Conservation (phyloP, 2,113 vertebrate genomes). For the Channa argus region DNA sequence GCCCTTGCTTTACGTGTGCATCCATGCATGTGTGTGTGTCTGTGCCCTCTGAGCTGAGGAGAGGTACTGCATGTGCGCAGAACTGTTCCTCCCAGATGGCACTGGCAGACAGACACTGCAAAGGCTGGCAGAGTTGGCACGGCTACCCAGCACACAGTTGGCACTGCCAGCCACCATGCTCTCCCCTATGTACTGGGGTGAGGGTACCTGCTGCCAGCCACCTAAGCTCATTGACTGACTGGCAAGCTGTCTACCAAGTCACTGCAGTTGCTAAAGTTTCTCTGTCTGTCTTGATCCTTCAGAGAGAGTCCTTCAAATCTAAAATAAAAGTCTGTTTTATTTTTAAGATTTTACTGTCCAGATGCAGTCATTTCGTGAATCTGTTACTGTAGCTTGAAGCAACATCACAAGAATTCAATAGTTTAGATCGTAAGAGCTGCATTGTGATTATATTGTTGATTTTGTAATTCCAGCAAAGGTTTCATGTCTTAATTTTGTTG, state of each 20-base stretch:
- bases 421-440: no score
- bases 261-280: conserved; percentile 55
- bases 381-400: background rate
- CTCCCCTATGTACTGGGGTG: conserved; percentile 75
- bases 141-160: conserved; percentile 70
- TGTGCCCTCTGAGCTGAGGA: conserved; percentile 75
- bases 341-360: background rate
- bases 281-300: conserved; percentile 26
- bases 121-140: conserved; percentile 77
- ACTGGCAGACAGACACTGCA: conserved; percentile 80
- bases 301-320: conserved; percentile 35
- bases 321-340: background rate
- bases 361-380: background rate
- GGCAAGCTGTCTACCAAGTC: conserved; percentile 52
- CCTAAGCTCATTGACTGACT: conserved; percentile 72
- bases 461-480: conserved; percentile 57
- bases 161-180: conserved; percentile 77
- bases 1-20: conserved; percentile 67
- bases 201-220: conserved; percentile 77
- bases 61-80: conserved; percentile 68
- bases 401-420: background rate
- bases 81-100: conserved; percentile 84
- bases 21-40: conserved; percentile 51
- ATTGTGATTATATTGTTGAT: conserved; percentile 41
- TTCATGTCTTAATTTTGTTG: conserved; percentile 72